Evolutionary conservation across 1,140 invertebrate species (phyloP).

Genomic region (Diuraphis noxia): DNA sequence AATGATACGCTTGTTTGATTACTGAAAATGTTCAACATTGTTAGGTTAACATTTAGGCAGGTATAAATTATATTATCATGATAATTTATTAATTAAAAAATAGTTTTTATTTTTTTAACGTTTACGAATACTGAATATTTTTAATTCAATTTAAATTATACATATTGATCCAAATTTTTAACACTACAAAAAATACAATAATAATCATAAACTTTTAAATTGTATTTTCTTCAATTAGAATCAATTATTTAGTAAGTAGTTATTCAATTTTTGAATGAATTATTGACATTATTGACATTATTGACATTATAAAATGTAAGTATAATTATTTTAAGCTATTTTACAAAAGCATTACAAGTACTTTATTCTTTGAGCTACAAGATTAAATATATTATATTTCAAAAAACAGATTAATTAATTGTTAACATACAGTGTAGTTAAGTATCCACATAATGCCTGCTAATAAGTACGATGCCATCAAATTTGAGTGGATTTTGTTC

Average conservation of each 20-base stretch:
- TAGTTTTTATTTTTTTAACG: no score
- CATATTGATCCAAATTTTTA: no score
- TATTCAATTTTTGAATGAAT: background rate
- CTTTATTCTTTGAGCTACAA: background rate
- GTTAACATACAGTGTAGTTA: conserved; percentile 25
- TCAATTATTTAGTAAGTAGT: background rate
- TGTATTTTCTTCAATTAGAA: background rate
- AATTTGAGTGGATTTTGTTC: conserved; percentile 43
- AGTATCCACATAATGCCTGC: conserved; percentile 47
- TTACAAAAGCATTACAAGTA: background rate
- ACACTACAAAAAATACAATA: background rate
- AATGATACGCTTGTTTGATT: no score
- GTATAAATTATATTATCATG: no score
- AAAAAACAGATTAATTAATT: background rate
- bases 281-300: no score
- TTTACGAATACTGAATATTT: no score
- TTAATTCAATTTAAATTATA: no score
- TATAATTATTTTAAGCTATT: background rate
- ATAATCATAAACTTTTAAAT: background rate
- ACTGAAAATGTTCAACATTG: no score
- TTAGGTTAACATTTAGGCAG: no score
- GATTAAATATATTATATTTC: background rate
- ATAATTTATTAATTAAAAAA: no score
- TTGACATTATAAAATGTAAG: background rate
- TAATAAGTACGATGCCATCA: conserved; percentile 37